Conservation (phyloP, 53 echinoderm and acorn worm species). For the Temnopleurus reevesii region DNA sequence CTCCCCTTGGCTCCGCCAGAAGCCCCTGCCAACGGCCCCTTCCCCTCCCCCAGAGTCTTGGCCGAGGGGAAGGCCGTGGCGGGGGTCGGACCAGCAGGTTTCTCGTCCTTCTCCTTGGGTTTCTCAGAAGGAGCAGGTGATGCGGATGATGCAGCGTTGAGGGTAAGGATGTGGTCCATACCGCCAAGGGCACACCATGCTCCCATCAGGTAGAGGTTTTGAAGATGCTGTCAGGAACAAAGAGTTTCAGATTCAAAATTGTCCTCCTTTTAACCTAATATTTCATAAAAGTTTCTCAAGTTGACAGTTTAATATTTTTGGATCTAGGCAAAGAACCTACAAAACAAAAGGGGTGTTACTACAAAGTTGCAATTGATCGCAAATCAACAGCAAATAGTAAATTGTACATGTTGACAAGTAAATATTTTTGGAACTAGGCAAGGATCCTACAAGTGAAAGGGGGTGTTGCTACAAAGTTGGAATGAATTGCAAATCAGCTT, state of each 20-base stretch:
- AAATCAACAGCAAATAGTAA: no score
- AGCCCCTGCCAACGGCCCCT: neutral
- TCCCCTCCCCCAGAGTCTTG: conserved; percentile 2
- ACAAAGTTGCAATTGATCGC: no score
- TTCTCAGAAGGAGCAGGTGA: conserved; percentile 47
- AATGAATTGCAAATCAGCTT: no score
- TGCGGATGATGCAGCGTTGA: conserved; percentile 42
- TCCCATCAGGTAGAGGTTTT: conserved; percentile 96
- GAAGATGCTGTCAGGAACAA: conserved; percentile 73
- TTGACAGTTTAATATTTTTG: no score
- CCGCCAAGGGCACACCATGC: conserved; percentile 95
- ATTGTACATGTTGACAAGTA: no score
- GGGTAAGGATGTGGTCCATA: conserved; percentile 85
- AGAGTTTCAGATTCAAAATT: no score
- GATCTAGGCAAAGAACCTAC: neutral
- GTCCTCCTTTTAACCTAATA: no score
- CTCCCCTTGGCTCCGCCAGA: neutral
- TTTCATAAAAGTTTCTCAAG: no score
- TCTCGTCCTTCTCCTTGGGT: conserved; percentile 61
- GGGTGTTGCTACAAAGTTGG: no score
- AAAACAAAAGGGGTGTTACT: no score
- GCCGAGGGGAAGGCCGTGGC: neutral
- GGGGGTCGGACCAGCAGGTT: neutral
- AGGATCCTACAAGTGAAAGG: no score
- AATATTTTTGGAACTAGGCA: no score